These are phyloP conservation scores for Propithecus coquereli DNA, from an alignment of 2,113 vertebrate species.

Conservation along the genomic window DNA sequence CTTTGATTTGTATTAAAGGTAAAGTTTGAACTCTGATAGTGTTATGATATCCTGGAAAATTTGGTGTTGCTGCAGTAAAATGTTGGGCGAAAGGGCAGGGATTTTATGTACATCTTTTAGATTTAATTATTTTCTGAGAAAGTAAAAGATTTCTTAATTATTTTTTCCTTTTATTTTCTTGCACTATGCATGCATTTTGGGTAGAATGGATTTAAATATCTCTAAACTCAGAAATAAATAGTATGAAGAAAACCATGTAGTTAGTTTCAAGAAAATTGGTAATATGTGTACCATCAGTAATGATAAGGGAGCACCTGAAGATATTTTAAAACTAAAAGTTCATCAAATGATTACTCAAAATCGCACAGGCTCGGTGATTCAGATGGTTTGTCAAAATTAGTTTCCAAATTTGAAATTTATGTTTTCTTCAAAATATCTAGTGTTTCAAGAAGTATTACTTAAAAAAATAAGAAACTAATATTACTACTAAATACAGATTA, in stretches of 20 bases:
- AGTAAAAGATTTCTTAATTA: background rate
- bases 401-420: background rate
- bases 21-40: background rate
- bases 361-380: background rate
- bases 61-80: background rate
- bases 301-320: background rate
- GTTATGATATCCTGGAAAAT: background rate
- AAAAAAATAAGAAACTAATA: too few species aligned
- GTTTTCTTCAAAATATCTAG: background rate
- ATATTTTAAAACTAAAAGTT: background rate
- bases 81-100: background rate
- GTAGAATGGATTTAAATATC: background rate
- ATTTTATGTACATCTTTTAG: background rate
- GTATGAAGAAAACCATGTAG: background rate
- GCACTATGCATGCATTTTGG: background rate
- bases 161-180: background rate
- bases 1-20: background rate
- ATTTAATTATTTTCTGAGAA: background rate
- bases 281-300: background rate
- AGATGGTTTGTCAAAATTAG: background rate
- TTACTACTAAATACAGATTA: background rate
- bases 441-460: background rate
- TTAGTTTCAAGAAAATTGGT: background rate
- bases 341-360: background rate
- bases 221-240: background rate